Conservation (phyloP, 2,113 vertebrate genomes). For the Mustela nigripes region DNA sequence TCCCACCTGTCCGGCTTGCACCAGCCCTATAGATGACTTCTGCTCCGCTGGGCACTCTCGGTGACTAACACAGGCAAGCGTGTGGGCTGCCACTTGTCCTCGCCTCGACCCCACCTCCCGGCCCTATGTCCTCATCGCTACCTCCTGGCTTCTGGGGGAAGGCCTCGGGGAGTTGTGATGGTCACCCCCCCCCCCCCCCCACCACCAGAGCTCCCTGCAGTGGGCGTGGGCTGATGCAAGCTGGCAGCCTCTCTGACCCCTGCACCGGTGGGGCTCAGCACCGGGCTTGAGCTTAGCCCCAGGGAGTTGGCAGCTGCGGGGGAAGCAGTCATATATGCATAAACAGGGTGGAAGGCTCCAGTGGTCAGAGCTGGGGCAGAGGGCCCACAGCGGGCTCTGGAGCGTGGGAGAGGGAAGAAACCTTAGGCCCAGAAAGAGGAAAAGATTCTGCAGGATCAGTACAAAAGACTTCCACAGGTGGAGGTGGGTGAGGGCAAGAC, state of each 20-base stretch:
- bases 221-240: neutral
- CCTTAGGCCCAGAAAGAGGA: neutral
- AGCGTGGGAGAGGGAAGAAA: neutral
- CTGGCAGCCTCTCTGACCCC: neutral
- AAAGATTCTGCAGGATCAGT: too few species aligned
- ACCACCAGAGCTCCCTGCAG: neutral
- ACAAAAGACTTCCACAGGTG: neutral
- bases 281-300: neutral
- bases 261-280: neutral
- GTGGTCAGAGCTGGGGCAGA: neutral
- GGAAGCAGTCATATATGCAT: accelerated
- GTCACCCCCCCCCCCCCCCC: too few species aligned
- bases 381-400: neutral
- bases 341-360: too few species aligned
- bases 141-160: neutral
- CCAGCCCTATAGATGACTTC: neutral
- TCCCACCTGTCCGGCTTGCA: accelerated
- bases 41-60: neutral
- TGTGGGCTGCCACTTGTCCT: neutral
- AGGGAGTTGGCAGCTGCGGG: neutral
- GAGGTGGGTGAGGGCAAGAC: neutral
- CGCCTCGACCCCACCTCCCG: neutral
- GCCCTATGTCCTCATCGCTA: neutral
- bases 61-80: neutral
- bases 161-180: neutral